Evolutionary conservation across 64 coral and sea anemone genomes (phyloP).

Genomic region (Montipora foliosa): DNA sequence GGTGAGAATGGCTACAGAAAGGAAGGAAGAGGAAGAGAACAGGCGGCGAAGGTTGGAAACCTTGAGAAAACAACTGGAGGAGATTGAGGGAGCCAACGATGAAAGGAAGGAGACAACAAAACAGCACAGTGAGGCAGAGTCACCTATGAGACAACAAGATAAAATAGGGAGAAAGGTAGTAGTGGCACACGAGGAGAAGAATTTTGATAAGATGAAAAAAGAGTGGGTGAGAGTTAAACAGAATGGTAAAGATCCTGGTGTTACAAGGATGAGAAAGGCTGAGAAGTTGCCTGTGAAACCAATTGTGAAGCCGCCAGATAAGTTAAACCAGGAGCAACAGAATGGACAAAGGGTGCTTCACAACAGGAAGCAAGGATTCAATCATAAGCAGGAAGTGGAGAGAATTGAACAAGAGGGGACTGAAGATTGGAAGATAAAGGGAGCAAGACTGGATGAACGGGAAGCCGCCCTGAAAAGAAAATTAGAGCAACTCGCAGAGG

Average conservation of each 20-base stretch:
- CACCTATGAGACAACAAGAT: neutral
- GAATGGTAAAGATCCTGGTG: neutral
- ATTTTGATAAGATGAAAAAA: neutral
- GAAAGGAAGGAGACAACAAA: neutral
- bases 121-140: neutral
- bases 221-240: too few relatives aligned
- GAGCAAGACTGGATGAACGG: neutral
- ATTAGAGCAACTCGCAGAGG: neutral
- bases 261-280: neutral
- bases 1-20: neutral
- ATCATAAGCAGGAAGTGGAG: neutral
- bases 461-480: constrained; percentile 9
- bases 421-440: neutral
- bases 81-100: neutral
- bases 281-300: neutral
- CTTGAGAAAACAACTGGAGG: constrained; percentile 4
- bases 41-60: neutral
- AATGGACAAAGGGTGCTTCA: neutral
- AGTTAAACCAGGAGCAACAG: neutral
- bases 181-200: neutral
- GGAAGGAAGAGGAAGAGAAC: neutral
- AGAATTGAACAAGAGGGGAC: neutral
- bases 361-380: neutral
- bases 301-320: neutral
- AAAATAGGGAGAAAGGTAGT: too few relatives aligned